A percentile compares a stretch with the other conserved stretches of the same genome.
phyloP scores from a whole-genome alignment of 35 echinoderm and acorn worm species.

The Lytechinus pictus region DNA sequence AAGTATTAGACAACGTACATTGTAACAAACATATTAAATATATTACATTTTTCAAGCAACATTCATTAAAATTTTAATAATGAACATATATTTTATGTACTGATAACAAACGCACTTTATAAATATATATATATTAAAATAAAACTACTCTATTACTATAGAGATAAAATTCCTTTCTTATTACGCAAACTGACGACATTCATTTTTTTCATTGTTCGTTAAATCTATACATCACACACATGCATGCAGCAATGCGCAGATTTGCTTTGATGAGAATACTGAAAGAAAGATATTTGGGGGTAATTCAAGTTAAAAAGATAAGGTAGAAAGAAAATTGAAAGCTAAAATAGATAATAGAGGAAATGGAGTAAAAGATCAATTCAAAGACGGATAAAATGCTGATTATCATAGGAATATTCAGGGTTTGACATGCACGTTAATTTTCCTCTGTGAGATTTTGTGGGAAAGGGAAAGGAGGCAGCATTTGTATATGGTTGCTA shows the following conservation, averaged over 20 bases:
- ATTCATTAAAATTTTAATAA: too few relatives aligned
- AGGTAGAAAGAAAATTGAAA: neutral
- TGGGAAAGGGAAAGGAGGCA: neutral
- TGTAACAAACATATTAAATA: too few relatives aligned
- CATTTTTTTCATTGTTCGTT: too few relatives aligned
- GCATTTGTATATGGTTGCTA: conserved; percentile 6
- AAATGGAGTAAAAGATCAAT: neutral
- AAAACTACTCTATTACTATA: too few relatives aligned
- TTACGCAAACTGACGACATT: too few relatives aligned
- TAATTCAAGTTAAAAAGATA: neutral
- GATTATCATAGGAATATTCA: neutral
- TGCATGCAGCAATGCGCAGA: neutral
- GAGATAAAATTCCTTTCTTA: too few relatives aligned
- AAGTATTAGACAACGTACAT: too few relatives aligned
- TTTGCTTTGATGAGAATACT: neutral
- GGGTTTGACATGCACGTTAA: neutral
- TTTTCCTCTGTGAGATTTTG: neutral
- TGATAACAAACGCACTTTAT: too few relatives aligned
- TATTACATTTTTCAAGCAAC: too few relatives aligned
- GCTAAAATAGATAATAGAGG: too few relatives aligned
- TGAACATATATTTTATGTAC: too few relatives aligned
- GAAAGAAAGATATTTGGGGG: neutral
- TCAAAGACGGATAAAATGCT: neutral
- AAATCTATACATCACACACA: neutral
- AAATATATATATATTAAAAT: too few relatives aligned